Evolutionary conservation across 2,113 vertebrate species (phyloP).

Genomic region (Barnardius zonarius): DNA sequence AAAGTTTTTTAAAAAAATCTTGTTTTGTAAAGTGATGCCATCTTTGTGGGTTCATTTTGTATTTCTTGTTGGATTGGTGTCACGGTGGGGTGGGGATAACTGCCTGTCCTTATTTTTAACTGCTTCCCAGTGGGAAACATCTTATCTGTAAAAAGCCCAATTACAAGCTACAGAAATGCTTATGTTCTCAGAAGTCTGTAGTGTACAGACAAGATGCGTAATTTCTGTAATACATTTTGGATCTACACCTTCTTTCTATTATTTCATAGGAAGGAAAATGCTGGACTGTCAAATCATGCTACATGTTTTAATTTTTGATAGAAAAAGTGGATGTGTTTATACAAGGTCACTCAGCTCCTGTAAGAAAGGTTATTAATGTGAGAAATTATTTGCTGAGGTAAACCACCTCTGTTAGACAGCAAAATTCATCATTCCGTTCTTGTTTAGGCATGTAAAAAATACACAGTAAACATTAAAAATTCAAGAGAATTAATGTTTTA

Average conservation of each 20-base stretch:
- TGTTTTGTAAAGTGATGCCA: not conserved
- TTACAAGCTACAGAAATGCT: slow-evolving; percentile 26
- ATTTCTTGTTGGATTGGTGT: slow-evolving; percentile 1
- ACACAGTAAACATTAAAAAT: slow-evolving; percentile 5
- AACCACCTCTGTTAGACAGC: slow-evolving; percentile 56
- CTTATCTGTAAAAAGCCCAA: slow-evolving; percentile 1
- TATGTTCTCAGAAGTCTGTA: slow-evolving; percentile 19
- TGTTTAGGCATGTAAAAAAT: slow-evolving; percentile 54
- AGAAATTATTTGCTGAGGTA: slow-evolving; percentile 72
- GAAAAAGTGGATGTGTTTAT: slow-evolving; percentile 54
- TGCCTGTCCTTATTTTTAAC: slow-evolving; percentile 25
- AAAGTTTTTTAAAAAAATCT: not conserved
- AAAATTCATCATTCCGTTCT: slow-evolving; percentile 66
- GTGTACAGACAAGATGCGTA: not conserved
- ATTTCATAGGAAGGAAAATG: slow-evolving; percentile 15
- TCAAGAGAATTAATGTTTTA: slow-evolving; percentile 22
- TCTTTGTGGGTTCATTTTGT: slow-evolving; percentile 34
- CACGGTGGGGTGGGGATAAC: not conserved
- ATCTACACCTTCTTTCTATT: slow-evolving; percentile 50
- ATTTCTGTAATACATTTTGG: not conserved
- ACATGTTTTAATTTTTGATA: slow-evolving; percentile 69
- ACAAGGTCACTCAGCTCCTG: slow-evolving; percentile 53
- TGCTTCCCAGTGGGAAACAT: not conserved
- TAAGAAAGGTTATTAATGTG: slow-evolving; percentile 63
- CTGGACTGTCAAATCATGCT: slow-evolving; percentile 56